A percentile compares a stretch with the other conserved stretches of the same genome.
These are phyloP conservation scores for Donacobius atricapilla DNA, from an alignment of 2,113 vertebrate species.

Conservation along the genomic window DNA sequence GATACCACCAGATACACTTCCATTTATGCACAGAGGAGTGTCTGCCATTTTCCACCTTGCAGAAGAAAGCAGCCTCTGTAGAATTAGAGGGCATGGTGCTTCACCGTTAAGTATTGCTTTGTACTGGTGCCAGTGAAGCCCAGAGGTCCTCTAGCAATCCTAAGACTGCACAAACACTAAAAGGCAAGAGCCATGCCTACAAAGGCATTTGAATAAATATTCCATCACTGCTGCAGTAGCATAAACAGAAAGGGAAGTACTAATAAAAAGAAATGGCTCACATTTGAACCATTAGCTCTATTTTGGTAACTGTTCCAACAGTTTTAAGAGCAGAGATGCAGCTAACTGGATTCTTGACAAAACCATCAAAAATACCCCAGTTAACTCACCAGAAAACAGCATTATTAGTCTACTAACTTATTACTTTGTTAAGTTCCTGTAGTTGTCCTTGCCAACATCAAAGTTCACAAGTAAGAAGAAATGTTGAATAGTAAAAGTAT, in stretches of 20 bases:
- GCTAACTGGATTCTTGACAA: not conserved
- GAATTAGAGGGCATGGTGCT: not conserved
- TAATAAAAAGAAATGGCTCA: not conserved
- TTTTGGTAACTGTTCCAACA: not conserved
- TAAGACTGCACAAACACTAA: not conserved
- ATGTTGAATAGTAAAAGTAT: not conserved
- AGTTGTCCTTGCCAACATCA: not conserved
- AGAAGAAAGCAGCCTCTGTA: not conserved
- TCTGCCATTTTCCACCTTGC: not conserved
- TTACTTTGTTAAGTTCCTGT: not conserved
- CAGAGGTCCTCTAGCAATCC: not conserved
- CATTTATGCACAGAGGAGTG: rapidly evolving
- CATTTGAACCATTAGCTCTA: not conserved
- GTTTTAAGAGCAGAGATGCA: not conserved
- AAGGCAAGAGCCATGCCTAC: not conserved
- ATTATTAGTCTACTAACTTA: not conserved
- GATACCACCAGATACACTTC: not conserved
- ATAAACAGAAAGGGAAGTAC: not conserved
- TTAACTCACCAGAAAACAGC: not conserved
- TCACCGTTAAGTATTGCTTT: not conserved
- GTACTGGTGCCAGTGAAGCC: not conserved
- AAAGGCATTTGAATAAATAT: not conserved
- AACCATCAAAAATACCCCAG: not conserved
- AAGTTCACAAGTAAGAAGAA: not conserved
- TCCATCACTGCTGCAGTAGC: not conserved